phyloP scores from a whole-genome alignment of 2,888 invertebrate species.

The Chrysolina oricalcia region DNA sequence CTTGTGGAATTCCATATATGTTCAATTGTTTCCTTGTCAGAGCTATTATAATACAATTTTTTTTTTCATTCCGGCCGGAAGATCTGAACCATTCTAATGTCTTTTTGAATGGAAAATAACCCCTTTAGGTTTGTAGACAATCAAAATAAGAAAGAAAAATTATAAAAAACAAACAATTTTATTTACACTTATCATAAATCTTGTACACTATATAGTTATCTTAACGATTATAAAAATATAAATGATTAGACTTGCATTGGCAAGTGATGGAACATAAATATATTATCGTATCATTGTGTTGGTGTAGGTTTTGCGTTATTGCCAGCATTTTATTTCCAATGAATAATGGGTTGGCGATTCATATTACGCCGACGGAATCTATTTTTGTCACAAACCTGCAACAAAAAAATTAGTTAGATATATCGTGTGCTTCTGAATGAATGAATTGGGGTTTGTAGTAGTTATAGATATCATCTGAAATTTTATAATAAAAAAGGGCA shows the following conservation, averaged over 20 bases:
- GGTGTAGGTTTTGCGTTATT: conserved; percentile 13
- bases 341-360: conserved; percentile 3
- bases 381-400: conserved; percentile 8
- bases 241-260: conserved; percentile 32
- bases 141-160: neutral
- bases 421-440: neutral
- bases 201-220: conserved; percentile 37
- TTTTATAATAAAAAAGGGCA: neutral
- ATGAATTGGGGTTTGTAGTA: too few relatives aligned
- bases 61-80: too few relatives aligned
- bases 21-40: too few relatives aligned
- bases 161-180: conserved; percentile 39
- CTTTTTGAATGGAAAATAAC: neutral
- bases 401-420: neutral
- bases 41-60: too few relatives aligned
- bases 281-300: conserved; percentile 10
- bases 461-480: too few relatives aligned
- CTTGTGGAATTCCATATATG: too few relatives aligned
- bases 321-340: conserved; percentile 7
- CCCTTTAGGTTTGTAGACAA: neutral
- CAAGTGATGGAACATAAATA: conserved; percentile 28
- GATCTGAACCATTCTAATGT: neutral
- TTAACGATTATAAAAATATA: conserved; percentile 47
- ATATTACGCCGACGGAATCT: conserved; percentile 1
- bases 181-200: conserved; percentile 43